Evolutionary conservation across 2,797 vertebrate species (phyloP).

Genomic region (Delichon dasypus): DNA sequence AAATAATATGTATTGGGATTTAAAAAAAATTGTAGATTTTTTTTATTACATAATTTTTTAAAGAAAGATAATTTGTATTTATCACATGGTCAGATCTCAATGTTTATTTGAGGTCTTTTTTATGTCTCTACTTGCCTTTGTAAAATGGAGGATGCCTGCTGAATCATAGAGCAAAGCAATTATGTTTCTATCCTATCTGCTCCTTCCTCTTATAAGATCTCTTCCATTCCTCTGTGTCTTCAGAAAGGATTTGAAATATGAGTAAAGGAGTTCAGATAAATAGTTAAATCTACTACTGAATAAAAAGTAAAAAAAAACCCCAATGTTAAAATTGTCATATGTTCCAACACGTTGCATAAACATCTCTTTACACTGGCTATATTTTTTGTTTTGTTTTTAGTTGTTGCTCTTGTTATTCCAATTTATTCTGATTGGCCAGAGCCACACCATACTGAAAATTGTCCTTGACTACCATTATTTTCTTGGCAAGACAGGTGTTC

Average conservation of each 20-base stretch:
- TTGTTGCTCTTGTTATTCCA: neutral
- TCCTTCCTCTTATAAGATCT: neutral
- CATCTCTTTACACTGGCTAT: neutral
- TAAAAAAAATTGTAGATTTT: rapidly evolving
- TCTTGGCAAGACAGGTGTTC: slow-evolving; percentile 18
- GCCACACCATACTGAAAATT: slow-evolving; percentile 15
- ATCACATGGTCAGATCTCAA: neutral
- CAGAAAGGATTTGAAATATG: neutral
- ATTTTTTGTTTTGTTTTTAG: neutral
- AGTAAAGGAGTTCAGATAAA: neutral
- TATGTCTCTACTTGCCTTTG: neutral
- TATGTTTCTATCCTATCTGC: neutral
- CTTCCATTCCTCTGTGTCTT: neutral
- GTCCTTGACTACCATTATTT: slow-evolving; percentile 6
- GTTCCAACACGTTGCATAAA: neutral
- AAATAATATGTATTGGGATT: neutral
- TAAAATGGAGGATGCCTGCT: neutral
- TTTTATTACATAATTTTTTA: rapidly evolving
- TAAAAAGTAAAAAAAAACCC: neutral
- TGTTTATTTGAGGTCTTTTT: neutral
- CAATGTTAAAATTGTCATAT: neutral
- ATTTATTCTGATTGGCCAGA: neutral
- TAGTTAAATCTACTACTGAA: neutral
- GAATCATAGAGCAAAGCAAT: neutral
- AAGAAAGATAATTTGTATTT: neutral